Conservation (phyloP, 2,888 invertebrate genomes). For the Trichacis sp. region DNA sequence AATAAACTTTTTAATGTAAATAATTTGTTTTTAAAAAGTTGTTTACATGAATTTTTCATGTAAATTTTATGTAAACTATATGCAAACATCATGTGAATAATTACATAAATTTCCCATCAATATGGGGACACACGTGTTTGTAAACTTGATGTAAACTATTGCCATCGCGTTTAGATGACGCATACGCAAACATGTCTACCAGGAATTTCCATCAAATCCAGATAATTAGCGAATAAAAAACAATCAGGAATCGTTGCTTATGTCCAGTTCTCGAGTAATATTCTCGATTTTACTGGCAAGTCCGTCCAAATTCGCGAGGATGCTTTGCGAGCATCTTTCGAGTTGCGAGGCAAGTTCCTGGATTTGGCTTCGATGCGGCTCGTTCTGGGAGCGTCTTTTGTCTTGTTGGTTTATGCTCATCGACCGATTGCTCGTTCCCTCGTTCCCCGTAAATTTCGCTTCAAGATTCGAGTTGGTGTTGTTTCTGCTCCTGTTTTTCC, state of each 20-base stretch:
- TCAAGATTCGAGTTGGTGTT: conserved; percentile 5
- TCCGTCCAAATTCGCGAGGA: conserved; percentile 51
- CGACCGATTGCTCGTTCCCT: conserved; percentile 27
- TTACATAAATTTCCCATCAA: no score
- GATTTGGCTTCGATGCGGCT: conserved; percentile 54
- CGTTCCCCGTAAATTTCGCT: not conserved
- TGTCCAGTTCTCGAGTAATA: conserved; percentile 49
- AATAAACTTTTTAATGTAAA: no score
- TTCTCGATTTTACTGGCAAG: conserved; percentile 54
- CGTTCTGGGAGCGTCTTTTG: conserved; percentile 49
- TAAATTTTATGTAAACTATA: no score
- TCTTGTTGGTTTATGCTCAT: conserved; percentile 38
- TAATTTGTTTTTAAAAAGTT: no score
- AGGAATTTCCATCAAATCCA: no score
- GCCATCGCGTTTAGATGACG: no score
- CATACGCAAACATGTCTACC: no score
- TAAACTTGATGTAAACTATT: no score
- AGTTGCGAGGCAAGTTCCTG: conserved; percentile 56
- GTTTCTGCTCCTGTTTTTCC: conserved; percentile 67
- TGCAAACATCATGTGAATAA: no score
- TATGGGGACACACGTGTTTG: no score
- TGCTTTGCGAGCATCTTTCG: conserved; percentile 55
- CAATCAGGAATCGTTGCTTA: conserved; percentile 35
- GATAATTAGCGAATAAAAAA: no score
- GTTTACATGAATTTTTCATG: no score